phyloP scores from a whole-genome alignment of 2,888 invertebrate genomes.

The Chesias legatella region DNA sequence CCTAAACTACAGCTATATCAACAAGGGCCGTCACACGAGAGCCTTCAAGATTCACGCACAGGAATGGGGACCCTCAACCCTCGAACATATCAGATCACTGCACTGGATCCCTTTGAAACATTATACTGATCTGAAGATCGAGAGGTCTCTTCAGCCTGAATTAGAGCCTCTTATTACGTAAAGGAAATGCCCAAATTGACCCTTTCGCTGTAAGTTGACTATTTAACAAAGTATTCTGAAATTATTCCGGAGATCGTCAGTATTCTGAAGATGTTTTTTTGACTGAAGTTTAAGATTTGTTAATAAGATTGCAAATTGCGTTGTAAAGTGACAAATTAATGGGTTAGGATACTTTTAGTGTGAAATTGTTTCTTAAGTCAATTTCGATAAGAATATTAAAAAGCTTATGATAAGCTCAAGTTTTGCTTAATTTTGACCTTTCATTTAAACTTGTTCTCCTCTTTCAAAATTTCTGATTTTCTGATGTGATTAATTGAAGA shows the following conservation, averaged over 20 bases:
- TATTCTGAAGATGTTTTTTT: slow-evolving; percentile 28
- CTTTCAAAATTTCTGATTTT: too few relatives aligned
- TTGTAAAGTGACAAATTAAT: slow-evolving; percentile 5
- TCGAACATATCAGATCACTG: slow-evolving; percentile 47
- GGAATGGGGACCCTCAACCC: slow-evolving; percentile 17
- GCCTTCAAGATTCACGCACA: slow-evolving; percentile 10
- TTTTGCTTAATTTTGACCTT: too few relatives aligned
- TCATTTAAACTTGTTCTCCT: too few relatives aligned
- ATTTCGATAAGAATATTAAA: too few relatives aligned
- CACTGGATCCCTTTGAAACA: slow-evolving; percentile 57
- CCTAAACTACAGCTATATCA: not conserved
- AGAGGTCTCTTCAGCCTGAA: slow-evolving; percentile 52
- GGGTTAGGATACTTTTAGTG: slow-evolving; percentile 17
- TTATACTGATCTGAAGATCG: slow-evolving; percentile 62
- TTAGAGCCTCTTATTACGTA: slow-evolving; percentile 45
- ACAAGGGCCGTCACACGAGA: slow-evolving; percentile 7
- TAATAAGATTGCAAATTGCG: slow-evolving; percentile 28
- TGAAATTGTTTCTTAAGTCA: slow-evolving; percentile 6
- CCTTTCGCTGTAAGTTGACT: slow-evolving; percentile 31
- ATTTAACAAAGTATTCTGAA: slow-evolving; percentile 22
- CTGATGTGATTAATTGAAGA: too few relatives aligned
- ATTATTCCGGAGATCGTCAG: slow-evolving; percentile 3
- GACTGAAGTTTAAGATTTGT: slow-evolving; percentile 21
- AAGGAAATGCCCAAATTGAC: slow-evolving; percentile 22
- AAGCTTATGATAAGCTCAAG: too few relatives aligned